A percentile compares a stretch with the other conserved stretches of the same genome.
phyloP scores from a whole-genome alignment of 2,797 vertebrate genomes.

The Emydoidea blandingii region DNA sequence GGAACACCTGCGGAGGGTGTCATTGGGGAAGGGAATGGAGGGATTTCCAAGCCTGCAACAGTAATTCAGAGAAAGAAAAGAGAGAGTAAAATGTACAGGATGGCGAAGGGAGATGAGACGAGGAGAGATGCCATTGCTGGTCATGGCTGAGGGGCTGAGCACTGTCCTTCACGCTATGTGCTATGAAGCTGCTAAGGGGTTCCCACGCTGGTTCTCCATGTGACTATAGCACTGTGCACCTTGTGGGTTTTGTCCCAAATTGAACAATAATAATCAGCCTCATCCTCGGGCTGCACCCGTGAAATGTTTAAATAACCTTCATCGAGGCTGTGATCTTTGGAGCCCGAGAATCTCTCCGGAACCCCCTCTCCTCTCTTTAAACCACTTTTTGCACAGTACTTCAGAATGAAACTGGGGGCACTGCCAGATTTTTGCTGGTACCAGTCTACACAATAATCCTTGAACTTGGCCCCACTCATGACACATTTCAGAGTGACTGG shows the following conservation, averaged over 20 bases:
- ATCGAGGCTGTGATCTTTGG: background rate
- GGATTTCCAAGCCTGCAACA: background rate
- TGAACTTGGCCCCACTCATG: background rate
- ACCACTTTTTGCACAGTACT: background rate
- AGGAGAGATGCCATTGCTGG: background rate
- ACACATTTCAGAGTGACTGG: background rate
- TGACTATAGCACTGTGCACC: background rate
- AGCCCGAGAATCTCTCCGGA: conserved; percentile 1
- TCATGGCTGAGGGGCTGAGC: background rate
- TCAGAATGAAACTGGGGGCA: background rate
- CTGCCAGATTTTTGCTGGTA: background rate
- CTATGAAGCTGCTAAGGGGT: background rate
- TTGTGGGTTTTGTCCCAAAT: background rate
- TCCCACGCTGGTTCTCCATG: background rate
- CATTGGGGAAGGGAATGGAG: background rate
- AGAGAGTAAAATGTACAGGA: background rate
- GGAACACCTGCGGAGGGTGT: background rate
- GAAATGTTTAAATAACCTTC: conserved; percentile 1
- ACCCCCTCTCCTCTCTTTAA: background rate
- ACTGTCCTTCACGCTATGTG: background rate
- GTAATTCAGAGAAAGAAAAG: background rate
- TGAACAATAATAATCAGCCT: background rate
- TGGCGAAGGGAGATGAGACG: background rate
- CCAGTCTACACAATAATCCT: background rate
- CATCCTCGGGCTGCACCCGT: conserved; percentile 3